Base-by-base conservation (phyloP, 2,888 invertebrate species). In the Neoascia interrupta region DNA sequence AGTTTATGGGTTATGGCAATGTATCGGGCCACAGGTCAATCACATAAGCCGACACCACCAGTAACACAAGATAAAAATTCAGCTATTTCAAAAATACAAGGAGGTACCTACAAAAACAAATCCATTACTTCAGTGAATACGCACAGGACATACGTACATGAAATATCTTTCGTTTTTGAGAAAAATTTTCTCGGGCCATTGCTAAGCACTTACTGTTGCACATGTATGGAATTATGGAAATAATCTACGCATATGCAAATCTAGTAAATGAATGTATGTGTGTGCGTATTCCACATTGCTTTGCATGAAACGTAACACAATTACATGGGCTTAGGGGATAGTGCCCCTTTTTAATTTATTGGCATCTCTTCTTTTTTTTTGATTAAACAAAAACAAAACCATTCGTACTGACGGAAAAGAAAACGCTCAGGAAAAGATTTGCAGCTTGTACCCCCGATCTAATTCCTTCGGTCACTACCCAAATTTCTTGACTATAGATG, bases 1-100 rank as follows among this genome's bases (percentile, higher is more conserved):
- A 98, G 98, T 87, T 90, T 98, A 81, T 99, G 99, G 99, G 99
- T 99, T 26, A 99, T 98, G 95, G 99, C 99, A 1, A 92, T 99
- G 91, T 99, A 99, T 89, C 91, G 99, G 83, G 99, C 99, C n/a
- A 99, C 99, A 1, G 99, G 99, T 3, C 99, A 99, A 89, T 97
- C 97, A 54, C 98, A 99, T 90, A 99, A 99, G 88, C 99, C 99
- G 5, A 96, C 97, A 1, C 98, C 99, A 5, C 97, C 97, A 0
- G 92, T 96, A 39, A 95, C 95, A 85, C 90, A 94, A 90, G 93
- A 95, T 89, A 94, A 97, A 91, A 95, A 94, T 87, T 94, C 94
- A 18, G 94, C 95, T 76, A 94, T 95, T 87, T 94, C 95, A 47
- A 94, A 96, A 89, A 93, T 95, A 86, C 95, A 96, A 93, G 98